Percentiles rank a stretch among this genome's conserved stretches.
Evolutionary conservation across 2,113 vertebrate genomes (phyloP).

Genomic region (Zapornia atra): DNA sequence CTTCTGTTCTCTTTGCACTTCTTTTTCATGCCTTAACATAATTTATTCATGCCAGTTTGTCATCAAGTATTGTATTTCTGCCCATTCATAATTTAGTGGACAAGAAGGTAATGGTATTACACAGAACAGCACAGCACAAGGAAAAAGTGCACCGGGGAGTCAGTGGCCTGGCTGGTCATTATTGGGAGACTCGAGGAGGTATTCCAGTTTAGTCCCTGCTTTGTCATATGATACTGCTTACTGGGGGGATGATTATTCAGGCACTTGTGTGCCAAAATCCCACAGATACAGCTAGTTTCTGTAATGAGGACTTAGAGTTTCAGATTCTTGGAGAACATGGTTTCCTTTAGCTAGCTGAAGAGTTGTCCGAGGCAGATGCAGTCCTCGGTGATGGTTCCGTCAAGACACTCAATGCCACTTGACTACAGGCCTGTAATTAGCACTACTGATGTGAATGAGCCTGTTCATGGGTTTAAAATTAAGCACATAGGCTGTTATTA

Average conservation of each 20-base stretch:
- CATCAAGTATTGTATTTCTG: neutral
- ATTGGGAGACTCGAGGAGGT: neutral
- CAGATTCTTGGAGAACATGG: neutral
- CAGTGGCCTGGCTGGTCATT: neutral
- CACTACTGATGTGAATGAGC: neutral
- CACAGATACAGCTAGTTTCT: neutral
- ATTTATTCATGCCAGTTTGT: neutral
- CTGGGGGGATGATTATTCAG: neutral
- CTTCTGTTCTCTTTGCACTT: neutral
- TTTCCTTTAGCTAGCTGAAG: neutral
- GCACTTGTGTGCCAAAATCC: neutral
- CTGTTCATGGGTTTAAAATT: neutral
- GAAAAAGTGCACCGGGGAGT: neutral
- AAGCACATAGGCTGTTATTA: neutral
- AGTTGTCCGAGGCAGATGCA: neutral
- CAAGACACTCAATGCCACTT: neutral
- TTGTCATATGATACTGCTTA: neutral
- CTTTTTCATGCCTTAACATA: neutral
- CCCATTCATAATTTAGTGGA: neutral
- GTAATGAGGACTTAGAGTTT: neutral
- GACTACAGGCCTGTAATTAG: neutral
- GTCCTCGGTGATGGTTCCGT: neutral
- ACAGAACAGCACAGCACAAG: neutral
- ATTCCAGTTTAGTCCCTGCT: neutral
- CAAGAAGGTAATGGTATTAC: neutral